Conservation (phyloP, 1,140 invertebrate species). For the Nephila pilipes region DNA sequence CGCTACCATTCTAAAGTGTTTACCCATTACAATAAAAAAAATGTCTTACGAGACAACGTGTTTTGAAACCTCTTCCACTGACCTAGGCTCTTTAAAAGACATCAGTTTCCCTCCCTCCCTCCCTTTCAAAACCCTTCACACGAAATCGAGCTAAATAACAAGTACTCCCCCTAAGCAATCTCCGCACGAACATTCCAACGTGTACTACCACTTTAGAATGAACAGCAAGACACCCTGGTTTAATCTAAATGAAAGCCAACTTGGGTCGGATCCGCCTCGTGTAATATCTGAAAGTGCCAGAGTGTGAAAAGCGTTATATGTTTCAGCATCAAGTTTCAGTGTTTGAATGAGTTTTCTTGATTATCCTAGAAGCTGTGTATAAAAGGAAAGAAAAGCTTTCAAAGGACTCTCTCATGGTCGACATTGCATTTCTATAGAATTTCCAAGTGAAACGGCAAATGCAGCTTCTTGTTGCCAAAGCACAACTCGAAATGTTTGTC, state of each 20-base stretch:
- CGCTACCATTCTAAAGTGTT: no score
- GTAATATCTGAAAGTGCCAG: not conserved
- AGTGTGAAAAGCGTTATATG: not conserved
- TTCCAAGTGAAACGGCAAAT: not conserved
- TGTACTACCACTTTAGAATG: not conserved
- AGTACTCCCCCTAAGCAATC: not conserved
- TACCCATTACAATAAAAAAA: no score
- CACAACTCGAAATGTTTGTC: not conserved
- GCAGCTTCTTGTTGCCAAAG: not conserved
- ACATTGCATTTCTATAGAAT: not conserved
- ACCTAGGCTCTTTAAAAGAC: not conserved
- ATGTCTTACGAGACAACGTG: not conserved
- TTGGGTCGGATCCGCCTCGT: not conserved
- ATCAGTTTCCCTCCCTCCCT: not conserved
- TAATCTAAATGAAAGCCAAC: constrained; percentile 24
- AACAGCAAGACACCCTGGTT: not conserved
- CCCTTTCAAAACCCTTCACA: not conserved
- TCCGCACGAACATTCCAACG: not conserved
- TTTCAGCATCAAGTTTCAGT: no score
- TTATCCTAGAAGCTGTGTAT: not conserved
- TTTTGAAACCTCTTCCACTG: not conserved
- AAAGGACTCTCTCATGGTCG: not conserved
- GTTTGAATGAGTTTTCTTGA: not conserved
- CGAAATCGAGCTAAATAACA: not conserved
- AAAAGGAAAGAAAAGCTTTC: constrained; percentile 10